Percentiles rank a stretch among this genome's conserved stretches.
phyloP scores from a whole-genome alignment of 1,140 invertebrate species.

The Leguminivora glycinivorella region DNA sequence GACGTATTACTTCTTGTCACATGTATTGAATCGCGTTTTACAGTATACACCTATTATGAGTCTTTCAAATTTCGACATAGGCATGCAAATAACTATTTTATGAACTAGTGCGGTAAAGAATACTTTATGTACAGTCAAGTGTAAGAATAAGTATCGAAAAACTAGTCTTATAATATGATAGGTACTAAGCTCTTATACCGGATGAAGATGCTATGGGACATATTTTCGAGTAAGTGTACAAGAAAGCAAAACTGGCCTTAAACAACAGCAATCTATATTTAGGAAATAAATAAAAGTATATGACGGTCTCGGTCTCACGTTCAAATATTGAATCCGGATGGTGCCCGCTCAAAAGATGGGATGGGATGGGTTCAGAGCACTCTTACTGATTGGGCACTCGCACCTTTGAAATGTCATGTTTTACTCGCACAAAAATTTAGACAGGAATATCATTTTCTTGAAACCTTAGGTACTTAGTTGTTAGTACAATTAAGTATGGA shows the following conservation, averaged over 20 bases:
- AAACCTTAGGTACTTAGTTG: background rate
- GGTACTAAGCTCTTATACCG: no score
- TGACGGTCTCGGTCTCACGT: constrained; percentile 16
- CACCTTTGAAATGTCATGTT: constrained; percentile 27
- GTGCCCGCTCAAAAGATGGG: constrained; percentile 17
- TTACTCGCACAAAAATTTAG: constrained; percentile 19
- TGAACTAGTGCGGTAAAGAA: no score
- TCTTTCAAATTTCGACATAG: no score
- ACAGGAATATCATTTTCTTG: background rate
- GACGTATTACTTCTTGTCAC: no score
- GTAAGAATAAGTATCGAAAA: no score
- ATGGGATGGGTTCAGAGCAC: constrained; percentile 25
- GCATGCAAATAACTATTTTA: no score
- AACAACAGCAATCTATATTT: background rate
- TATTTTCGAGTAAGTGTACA: no score
- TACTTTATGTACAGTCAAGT: no score
- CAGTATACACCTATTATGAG: no score
- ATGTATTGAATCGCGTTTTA: no score
- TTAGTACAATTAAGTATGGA: background rate
- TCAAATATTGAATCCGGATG: constrained; percentile 20
- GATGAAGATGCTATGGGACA: no score
- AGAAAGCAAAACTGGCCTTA: background rate
- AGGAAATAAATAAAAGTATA: background rate
- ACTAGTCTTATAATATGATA: no score
- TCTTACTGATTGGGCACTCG: constrained; percentile 27